Base-by-base conservation (phyloP, 1,140 invertebrate species). In the Caenorhabditis inopinata region DNA sequence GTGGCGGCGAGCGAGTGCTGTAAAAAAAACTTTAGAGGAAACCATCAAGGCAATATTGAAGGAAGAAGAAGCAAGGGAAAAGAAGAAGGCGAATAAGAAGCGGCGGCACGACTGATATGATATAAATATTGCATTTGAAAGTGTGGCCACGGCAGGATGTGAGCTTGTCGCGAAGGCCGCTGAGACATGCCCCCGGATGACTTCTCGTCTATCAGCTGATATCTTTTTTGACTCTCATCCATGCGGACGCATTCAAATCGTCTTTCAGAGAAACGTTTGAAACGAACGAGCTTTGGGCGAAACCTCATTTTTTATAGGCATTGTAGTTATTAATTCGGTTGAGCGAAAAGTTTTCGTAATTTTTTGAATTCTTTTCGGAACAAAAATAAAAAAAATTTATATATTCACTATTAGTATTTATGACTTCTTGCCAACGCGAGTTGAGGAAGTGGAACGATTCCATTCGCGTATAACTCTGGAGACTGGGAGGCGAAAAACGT, bases 161-260 rank as follows among this genome's bases (percentile, higher is more conserved):
- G 58, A 68, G 58, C 58, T 68, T 68, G 32, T 38, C 12, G 58
- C 35, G 58, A 32, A 68, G 58, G n/a, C 51, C 51, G 51, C 51
- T 32, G 51, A 58, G 51, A 12, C 18, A 21, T 25, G 49, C 49
- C 49, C 35, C 58, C 58, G 58, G 58, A 68, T 68, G 58, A 68
- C 58, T 68, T 68, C 58, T 68, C 58, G 58, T 68, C 58, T 68
- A 29, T 68, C 58, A 68, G 38, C 58, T 68, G 58, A 68, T 68
- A 68, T 68, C 58, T 68, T 68, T 68, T 68, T 68, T 68, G 35
- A 11, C 16, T 38, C 32, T 68, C 58, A 12, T 9, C 58, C 58
- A 42, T 42, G 35, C 38, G 32, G 38, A 68, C 29, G 32, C 51
- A 32, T 58, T 32, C 25, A 58, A 58, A 58, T 58, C 51, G 51